phyloP scores from a whole-genome alignment of 2,888 invertebrate genomes.

The Brenthis ino region DNA sequence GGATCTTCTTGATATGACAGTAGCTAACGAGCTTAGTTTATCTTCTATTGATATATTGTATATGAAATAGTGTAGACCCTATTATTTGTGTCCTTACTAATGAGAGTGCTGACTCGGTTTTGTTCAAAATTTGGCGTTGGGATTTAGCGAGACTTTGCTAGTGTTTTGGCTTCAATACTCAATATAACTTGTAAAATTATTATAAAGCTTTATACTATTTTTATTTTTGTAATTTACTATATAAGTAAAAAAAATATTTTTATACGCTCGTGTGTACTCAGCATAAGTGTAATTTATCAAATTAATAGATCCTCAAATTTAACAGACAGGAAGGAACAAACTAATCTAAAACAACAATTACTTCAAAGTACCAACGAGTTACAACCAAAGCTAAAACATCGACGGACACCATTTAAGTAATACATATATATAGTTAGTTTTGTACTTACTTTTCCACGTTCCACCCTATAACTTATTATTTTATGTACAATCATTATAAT shows the following conservation, averaged over 20 bases:
- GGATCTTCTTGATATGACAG: no score
- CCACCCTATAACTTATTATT: conserved; percentile 12
- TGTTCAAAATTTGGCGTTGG: no score
- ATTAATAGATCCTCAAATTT: conserved; percentile 14
- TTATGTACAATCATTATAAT: neutral
- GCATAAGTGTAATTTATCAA: conserved; percentile 10
- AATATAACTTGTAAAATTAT: no score
- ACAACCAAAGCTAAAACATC: conserved; percentile 28
- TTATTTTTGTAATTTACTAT: neutral
- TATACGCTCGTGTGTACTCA: conserved; percentile 16
- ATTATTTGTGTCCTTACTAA: no score
- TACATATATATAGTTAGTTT: conserved; percentile 5
- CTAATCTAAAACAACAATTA: conserved; percentile 32
- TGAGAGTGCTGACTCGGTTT: no score
- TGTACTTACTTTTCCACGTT: conserved; percentile 31
- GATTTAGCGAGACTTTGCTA: no score
- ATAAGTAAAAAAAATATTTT: neutral
- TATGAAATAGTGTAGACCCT: no score
- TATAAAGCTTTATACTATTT: neutral
- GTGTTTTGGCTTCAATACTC: no score
- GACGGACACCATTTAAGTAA: conserved; percentile 20
- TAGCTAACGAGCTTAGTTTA: no score
- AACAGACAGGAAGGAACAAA: conserved; percentile 22
- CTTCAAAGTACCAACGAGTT: conserved; percentile 25
- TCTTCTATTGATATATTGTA: no score